Evolutionary conservation across 2,797 vertebrate genomes (phyloP), one percentile per base, ranked within the genome.

Genomic region (Eospalax fontanierii): DNA sequence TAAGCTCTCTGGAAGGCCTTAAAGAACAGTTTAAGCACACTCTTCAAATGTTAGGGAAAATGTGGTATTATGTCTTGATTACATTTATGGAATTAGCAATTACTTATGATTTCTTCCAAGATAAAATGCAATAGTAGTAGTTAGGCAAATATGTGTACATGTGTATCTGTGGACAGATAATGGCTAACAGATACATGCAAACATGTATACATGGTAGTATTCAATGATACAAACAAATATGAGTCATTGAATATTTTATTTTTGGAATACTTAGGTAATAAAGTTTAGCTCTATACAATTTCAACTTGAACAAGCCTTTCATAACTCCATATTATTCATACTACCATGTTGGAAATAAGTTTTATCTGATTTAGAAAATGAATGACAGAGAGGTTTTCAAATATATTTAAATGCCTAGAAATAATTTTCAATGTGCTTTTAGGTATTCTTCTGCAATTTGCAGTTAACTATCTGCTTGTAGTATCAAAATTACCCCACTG

Each of bases 21-120:
- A 92, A 95, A 91, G 68, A 40, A 28, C 75, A 66, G 9, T 82
- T 89, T 93, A 95, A 5, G 5, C 10, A 84, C 57, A 35, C 4
- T 54, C 89, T 89, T 91, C 71, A 89, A 54, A 40, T 57, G 30
- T 0, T 66, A 76, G 30, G 35, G 7, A 4, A 0, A 87, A 46
- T n/a, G n/a, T n/a, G n/a, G n/a, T n/a, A n/a, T n/a, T n/a, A n/a
- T n/a, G n/a, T n/a, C n/a, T n/a, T n/a, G n/a, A n/a, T n/a, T n/a
- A n/a, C n/a, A 73, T 21, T 79, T 74, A 68, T 70, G 79, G 6
- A 71, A 59, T 85, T 85, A 78, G 74, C 61, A 59, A 65, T 14
- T 15, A 66, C 11, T 21, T 5, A 73, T 28, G 73, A 85, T 73
- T 66, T 10, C 18, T 73, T 61, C 8, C 71, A 79, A 82, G 61